Evolutionary conservation across 2,888 invertebrate genomes (phyloP).

Genomic region (Chymomyza amoena): DNA sequence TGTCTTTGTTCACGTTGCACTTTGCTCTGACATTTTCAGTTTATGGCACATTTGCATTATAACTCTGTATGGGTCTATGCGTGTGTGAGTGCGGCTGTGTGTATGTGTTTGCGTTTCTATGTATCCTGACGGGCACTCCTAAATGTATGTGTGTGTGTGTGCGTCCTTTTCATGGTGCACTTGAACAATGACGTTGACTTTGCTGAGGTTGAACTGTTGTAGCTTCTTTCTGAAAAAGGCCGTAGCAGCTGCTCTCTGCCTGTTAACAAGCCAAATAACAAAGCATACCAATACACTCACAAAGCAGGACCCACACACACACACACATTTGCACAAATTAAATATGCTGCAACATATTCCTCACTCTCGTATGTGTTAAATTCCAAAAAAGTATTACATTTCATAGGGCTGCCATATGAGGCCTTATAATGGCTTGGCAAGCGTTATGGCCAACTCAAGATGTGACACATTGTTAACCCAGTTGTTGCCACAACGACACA

Average conservation of each 20-base stretch:
- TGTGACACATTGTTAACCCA: constrained; percentile 13
- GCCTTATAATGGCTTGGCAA: neutral
- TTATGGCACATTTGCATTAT: constrained; percentile 72
- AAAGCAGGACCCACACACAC: neutral
- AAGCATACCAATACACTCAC: neutral
- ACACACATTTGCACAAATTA: neutral
- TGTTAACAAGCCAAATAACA: constrained; percentile 58
- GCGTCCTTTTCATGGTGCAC: constrained; percentile 45
- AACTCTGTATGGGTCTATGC: constrained; percentile 20
- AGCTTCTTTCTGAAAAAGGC: constrained; percentile 1
- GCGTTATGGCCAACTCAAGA: neutral
- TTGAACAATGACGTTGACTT: constrained; percentile 55
- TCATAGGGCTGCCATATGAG: neutral
- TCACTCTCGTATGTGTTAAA: neutral
- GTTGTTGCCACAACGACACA: constrained; percentile 19
- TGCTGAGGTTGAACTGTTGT: constrained; percentile 34
- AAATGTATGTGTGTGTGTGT: constrained; percentile 18
- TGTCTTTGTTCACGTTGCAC: constrained; percentile 41
- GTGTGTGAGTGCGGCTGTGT: neutral
- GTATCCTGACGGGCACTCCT: neutral
- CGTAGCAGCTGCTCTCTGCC: constrained; percentile 5
- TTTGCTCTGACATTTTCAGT: constrained; percentile 67
- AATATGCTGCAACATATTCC: neutral
- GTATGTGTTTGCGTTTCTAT: neutral
- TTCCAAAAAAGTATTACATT: neutral